Evolutionary conservation across 2,888 invertebrate species (phyloP).

Genomic region (Teleogryllus oceanicus): DNA sequence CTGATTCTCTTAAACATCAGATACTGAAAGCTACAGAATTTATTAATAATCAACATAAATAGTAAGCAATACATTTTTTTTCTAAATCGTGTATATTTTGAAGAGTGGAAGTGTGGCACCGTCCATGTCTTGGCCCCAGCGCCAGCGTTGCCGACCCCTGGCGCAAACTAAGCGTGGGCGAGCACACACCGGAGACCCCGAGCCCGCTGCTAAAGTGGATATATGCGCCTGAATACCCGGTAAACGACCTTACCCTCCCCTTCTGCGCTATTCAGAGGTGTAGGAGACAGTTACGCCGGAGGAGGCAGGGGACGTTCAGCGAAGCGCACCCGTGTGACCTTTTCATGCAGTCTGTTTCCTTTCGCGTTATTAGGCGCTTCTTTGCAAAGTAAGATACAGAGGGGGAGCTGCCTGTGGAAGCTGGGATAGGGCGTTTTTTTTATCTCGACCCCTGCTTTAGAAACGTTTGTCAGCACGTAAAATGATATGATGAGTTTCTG

Average conservation of each 20-base stretch:
- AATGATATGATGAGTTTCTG: not conserved
- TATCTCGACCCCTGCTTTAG: not conserved
- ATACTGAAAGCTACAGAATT: no score
- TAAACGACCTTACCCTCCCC: slow-evolving; percentile 18
- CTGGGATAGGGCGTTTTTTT: not conserved
- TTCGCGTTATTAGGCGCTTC: slow-evolving; percentile 3
- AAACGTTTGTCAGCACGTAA: not conserved
- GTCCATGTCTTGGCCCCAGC: no score
- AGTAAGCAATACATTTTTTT: no score
- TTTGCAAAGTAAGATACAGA: not conserved
- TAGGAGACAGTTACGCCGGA: not conserved
- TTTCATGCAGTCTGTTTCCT: slow-evolving; percentile 8
- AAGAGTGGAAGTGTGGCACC: no score
- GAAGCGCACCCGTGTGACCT: not conserved
- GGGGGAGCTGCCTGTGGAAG: not conserved
- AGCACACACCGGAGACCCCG: not conserved
- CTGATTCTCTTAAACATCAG: no score
- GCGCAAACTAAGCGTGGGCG: no score
- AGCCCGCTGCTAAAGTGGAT: slow-evolving; percentile 4
- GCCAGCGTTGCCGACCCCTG: no score
- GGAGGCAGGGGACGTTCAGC: not conserved
- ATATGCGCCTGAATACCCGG: not conserved
- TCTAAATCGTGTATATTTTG: no score
- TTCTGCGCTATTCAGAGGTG: slow-evolving; percentile 3
- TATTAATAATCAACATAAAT: no score